Percentiles rank a stretch among this genome's conserved stretches.
These are phyloP conservation scores for Heterohyrax brucei DNA, from an alignment of 2,797 vertebrate species.

Conservation along the genomic window DNA sequence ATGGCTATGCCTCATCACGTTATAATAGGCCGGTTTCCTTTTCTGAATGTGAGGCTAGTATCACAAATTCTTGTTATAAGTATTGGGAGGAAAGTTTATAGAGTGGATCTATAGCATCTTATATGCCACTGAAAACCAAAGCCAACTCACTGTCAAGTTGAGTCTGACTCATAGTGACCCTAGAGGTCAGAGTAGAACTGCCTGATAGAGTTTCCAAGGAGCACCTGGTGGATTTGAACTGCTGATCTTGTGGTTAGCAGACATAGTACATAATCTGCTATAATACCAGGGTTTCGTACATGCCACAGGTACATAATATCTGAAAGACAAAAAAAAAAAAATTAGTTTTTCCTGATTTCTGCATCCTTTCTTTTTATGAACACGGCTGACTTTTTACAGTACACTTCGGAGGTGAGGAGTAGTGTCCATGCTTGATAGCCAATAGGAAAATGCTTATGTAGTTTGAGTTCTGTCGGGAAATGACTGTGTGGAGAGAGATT, in stretches of 20 bases:
- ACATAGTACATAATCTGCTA: too few relatives aligned
- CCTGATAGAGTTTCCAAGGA: too few relatives aligned
- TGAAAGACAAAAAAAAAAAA: neutral
- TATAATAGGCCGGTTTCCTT: constrained; percentile 68
- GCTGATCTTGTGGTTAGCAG: too few relatives aligned
- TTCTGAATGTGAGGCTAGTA: constrained; percentile 56
- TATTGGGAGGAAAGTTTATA: constrained; percentile 66
- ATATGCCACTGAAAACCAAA: neutral
- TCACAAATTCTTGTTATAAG: constrained; percentile 72
- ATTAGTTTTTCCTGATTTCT: constrained; percentile 50
- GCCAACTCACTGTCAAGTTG: too few relatives aligned
- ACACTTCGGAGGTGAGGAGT: neutral
- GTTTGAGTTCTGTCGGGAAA: constrained; percentile 17
- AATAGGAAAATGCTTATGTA: constrained; percentile 23
- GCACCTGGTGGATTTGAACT: too few relatives aligned
- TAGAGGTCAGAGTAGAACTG: too few relatives aligned
- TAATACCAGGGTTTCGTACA: too few relatives aligned
- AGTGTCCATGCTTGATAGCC: neutral
- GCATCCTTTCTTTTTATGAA: constrained; percentile 46
- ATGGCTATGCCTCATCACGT: constrained; percentile 54
- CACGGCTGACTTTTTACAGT: constrained; percentile 60
- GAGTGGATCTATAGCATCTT: constrained; percentile 47
- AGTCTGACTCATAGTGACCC: too few relatives aligned
- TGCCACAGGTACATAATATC: neutral
- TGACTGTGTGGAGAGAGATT: neutral